phyloP scores from a whole-genome alignment of 2,113 vertebrate genomes.

The Bubo scandiacus region DNA sequence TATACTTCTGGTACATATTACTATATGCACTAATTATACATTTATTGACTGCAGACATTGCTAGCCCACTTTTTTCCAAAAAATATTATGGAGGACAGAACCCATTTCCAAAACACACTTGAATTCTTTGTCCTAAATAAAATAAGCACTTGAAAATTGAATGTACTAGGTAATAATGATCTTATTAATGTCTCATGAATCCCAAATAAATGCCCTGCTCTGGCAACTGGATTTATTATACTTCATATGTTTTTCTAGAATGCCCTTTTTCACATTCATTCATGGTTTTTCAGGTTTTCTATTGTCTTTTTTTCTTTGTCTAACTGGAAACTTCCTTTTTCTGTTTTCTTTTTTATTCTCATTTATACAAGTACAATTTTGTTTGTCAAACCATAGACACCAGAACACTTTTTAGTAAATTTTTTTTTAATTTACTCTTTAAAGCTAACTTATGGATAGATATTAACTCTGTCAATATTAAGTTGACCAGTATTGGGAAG shows the following conservation, averaged over 20 bases:
- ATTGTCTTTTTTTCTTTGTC: background rate
- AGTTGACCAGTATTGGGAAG: background rate
- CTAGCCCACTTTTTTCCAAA: background rate
- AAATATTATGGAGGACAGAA: background rate
- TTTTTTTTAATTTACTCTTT: background rate
- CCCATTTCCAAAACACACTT: background rate
- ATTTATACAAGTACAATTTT: background rate
- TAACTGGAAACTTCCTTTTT: background rate
- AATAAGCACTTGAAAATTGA: background rate
- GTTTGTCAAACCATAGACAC: background rate
- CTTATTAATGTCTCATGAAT: background rate
- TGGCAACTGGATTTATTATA: background rate
- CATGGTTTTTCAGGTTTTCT: background rate
- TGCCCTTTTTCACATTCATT: background rate
- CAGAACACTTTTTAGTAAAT: background rate
- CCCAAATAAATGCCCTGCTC: background rate
- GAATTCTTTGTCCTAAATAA: background rate
- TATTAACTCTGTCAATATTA: background rate
- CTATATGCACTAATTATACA: background rate
- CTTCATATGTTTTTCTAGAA: background rate
- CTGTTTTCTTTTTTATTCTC: background rate
- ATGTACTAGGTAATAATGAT: background rate
- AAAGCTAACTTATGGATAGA: background rate
- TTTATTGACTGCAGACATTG: background rate
- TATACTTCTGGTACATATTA: background rate